Base-by-base conservation (phyloP, 2,888 invertebrate genomes). In the Heliconius sara region DNA sequence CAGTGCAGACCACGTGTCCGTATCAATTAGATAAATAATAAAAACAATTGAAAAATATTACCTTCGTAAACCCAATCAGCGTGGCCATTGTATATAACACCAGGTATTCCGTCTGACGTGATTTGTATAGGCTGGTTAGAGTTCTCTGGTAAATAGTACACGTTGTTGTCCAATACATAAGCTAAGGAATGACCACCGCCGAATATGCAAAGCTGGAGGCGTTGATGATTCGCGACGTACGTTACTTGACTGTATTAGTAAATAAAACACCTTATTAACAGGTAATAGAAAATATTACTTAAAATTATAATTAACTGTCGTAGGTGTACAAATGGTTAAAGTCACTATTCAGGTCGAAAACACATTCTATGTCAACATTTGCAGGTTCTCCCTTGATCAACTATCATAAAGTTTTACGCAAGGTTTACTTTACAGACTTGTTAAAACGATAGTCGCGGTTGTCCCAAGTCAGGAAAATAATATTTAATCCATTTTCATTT, bases 21-120 rank as follows among this genome's bases (percentile, higher is more conserved):
- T 19, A 19, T 0, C 19, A 6, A 0, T 39, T 4, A 34, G 47
- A 6, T 52, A 19, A 52, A 52, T 2, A 63, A 12, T 13, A 2
- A 60, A n/a, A 30, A 30, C 10, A 43, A 63, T 27, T 27, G 25
- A 39, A 30, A n/a, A 34, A 66, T 9, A 22, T 75, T 90, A 97
- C 98, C 98, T 96, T 99, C 99, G 88, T 99, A 99, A 1, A 99
- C 97, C 99, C 99, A 99, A 91, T 99, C 99, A 16, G 98, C 96
- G 76, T 98, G 96, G 25, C 98, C 98, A 90, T 98, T 98, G 90
- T 97, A 98, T 71, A 98, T 91, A 22, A 96, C 93, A 0, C 96
- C 97, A 1, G 95, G 95, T 0, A 96, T 88, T 1, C 97, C 97
- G 79, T 96, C 96, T n/a, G 83, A 85, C 0, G 97, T 97, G 73